These are phyloP conservation scores for Spodoptera picta DNA, from an alignment of 2,888 invertebrate genomes.

Conservation along the genomic window DNA sequence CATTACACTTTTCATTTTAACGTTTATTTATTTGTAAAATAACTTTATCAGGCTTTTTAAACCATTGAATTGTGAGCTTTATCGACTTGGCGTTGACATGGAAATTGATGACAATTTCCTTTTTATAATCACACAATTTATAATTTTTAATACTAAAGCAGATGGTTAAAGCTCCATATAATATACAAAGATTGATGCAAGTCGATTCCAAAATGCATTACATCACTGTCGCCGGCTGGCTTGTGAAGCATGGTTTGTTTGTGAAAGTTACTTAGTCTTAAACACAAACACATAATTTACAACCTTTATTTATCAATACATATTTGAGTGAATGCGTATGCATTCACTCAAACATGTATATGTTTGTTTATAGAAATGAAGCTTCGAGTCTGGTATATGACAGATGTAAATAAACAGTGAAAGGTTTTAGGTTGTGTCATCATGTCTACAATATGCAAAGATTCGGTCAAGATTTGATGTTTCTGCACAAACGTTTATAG, in stretches of 20 bases:
- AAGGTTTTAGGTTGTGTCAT: conserved; percentile 17
- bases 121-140: conserved; percentile 10
- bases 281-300: conserved; percentile 36
- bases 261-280: conserved; percentile 27
- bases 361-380: conserved; percentile 61
- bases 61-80: neutral
- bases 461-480: conserved; percentile 33
- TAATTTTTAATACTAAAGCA: neutral
- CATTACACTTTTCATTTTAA: conserved; percentile 8
- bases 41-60: no score
- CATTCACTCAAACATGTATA: no score
- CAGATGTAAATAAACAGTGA: conserved; percentile 71
- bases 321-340: conserved; percentile 23
- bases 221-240: conserved; percentile 24
- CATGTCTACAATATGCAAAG: conserved; percentile 15
- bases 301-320: conserved; percentile 42
- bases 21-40: conserved; percentile 1
- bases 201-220: conserved; percentile 26
- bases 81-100: neutral
- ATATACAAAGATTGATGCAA: conserved; percentile 21
- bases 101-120: conserved; percentile 1
- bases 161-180: conserved; percentile 5
- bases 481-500: neutral
- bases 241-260: conserved; percentile 31
- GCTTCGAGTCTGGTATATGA: conserved; percentile 58